Base-by-base conservation (phyloP, 2,113 vertebrate species). In the Noctilio leporinus region DNA sequence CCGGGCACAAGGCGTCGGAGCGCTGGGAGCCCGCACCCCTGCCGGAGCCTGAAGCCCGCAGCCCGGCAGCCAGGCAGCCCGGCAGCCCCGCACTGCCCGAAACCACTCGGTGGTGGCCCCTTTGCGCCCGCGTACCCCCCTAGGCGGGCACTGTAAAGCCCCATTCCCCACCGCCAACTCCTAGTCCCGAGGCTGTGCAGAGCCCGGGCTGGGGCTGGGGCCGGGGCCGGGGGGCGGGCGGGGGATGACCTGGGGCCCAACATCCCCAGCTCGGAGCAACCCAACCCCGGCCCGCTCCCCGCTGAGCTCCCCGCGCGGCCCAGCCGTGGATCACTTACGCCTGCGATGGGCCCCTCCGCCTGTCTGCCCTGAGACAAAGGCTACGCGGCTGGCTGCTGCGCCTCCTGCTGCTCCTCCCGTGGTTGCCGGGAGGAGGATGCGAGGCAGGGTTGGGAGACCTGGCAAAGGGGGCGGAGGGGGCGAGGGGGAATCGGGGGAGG, bases 311-410 rank as follows among this genome's bases (percentile, higher is more conserved):
- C 26, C 53, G 9, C 16, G 28, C 53, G 9, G 82, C 94, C 83
- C 38, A 43, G 89, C 65, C 73, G 12, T 78, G 35, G 26, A 76
- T 69, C 95, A 96, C 97, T 97, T 94, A 97, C 97, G 85, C 86
- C 65, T 45, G 92, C 76, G 47, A 75, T 86, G 85, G 83, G 96
- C 96, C 67, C 43, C 35, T 40, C 22, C 57, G 85, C 72, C 81
- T 57, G 5, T 94, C 51, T 16, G 92, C 70, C 57, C 35, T 5
- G 77, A 96, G 67, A 96, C 94, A 94, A 96, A 93, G 94, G 90
- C 83, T 94, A 78, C 83, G 76, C 93, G 33, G 92, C 80, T 62
- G 33, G 92, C 80, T 62, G 40, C 38, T 26, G 90, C 57, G 92
- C 82, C 55, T 84, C 90, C 47, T 51, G 91, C 93, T 70, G 93